These are phyloP conservation scores for Otis tarda DNA, from an alignment of 2,113 vertebrate genomes.

Conservation along the genomic window DNA sequence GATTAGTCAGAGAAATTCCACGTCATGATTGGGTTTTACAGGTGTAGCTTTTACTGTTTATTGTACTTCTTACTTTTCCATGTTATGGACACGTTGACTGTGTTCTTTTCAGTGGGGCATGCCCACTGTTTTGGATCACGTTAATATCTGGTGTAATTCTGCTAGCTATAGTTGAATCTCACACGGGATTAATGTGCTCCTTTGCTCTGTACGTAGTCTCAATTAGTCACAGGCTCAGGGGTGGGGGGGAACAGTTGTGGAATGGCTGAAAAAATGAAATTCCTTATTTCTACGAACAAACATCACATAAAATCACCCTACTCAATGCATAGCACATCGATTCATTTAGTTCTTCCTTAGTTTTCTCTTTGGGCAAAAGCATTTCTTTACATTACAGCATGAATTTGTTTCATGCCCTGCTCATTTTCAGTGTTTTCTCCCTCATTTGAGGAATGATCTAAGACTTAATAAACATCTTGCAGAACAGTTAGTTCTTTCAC, in stretches of 20 bases:
- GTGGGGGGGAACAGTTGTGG: conserved; percentile 47
- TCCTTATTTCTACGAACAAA: conserved; percentile 67
- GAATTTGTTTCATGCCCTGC: conserved; percentile 78
- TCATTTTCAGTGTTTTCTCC: conserved; percentile 76
- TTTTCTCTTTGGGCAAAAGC: conserved; percentile 77
- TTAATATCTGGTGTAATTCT: conserved; percentile 33
- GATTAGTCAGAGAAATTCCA: background rate
- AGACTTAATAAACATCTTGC: background rate
- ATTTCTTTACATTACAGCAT: conserved; percentile 81
- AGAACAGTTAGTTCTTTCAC: background rate
- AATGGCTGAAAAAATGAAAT: conserved; percentile 68
- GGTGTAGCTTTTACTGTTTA: conserved; percentile 21
- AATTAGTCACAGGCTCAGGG: conserved; percentile 19
- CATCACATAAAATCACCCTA: conserved; percentile 78
- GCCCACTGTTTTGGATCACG: conserved; percentile 39
- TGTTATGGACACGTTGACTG: conserved; percentile 12
- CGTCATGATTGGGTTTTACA: background rate
- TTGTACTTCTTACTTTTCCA: background rate
- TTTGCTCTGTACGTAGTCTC: conserved; percentile 13
- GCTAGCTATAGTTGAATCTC: background rate
- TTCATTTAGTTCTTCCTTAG: conserved; percentile 78
- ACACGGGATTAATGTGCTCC: conserved; percentile 12
- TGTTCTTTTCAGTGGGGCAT: conserved; percentile 67
- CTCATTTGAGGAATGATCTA: conserved; percentile 62
- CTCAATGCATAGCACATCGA: conserved; percentile 75